Percentiles rank a stretch among this genome's conserved stretches.
phyloP scores from a whole-genome alignment of 2,113 vertebrate genomes.

The Ameiurus melas region DNA sequence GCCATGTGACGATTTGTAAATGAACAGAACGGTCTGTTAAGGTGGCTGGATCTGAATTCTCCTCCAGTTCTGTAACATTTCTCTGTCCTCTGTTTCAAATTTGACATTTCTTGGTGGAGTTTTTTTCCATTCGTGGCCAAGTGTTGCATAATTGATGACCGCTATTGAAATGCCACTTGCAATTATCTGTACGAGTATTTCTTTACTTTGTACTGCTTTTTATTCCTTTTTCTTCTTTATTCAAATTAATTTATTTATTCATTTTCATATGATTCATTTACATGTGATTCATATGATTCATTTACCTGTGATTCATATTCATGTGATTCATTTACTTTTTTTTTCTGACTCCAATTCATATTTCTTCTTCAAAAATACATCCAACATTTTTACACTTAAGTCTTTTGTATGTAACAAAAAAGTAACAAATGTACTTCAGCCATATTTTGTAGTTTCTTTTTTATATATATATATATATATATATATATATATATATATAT shows the following conservation, averaged over 20 bases:
- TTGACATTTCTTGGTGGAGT: neutral
- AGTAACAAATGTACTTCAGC: neutral
- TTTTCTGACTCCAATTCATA: too few species aligned
- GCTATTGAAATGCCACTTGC: conserved; percentile 37
- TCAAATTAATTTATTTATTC: neutral
- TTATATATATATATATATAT: too few species aligned
- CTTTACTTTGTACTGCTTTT: neutral
- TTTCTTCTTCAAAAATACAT: too few species aligned
- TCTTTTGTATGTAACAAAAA: neutral
- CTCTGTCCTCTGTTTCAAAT: neutral
- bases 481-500: too few species aligned
- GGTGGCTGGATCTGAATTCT: neutral
- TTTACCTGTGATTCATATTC: too few species aligned
- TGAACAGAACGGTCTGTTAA: neutral
- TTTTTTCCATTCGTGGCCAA: neutral
- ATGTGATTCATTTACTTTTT: too few species aligned
- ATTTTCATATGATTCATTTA: neutral
- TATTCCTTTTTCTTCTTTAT: neutral
- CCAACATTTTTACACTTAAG: too few species aligned
- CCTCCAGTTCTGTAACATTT: neutral
- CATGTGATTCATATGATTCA: too few species aligned
- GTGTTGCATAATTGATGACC: conserved; percentile 22
- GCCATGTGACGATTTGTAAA: neutral
- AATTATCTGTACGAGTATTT: conserved; percentile 1
- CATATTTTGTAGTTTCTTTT: neutral